These are phyloP conservation scores for Drusus annulatus DNA, from an alignment of 1,140 invertebrate genomes.

Conservation along the genomic window DNA sequence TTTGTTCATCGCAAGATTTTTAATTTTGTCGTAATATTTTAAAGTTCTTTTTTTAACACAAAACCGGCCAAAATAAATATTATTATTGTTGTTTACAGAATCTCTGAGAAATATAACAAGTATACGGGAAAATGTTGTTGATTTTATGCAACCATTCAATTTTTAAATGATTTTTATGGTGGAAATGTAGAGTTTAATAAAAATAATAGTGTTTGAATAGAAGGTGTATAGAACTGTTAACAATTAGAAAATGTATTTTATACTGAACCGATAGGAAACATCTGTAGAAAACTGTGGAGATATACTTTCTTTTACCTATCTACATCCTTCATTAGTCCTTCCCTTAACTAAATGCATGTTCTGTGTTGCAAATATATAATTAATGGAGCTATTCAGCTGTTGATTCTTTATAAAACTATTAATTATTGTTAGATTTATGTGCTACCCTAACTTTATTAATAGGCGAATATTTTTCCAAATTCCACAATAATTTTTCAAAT, in stretches of 20 bases:
- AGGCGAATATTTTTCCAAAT: constrained; percentile 35
- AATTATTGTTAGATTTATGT: constrained; percentile 12
- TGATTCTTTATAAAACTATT: constrained; percentile 21
- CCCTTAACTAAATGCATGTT: not conserved
- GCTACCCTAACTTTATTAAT: constrained; percentile 14
- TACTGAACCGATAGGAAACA: constrained; percentile 16
- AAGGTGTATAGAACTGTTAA: constrained; percentile 25
- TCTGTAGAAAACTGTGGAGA: not conserved
- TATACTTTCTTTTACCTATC: not conserved
- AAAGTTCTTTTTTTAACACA: too few relatives aligned
- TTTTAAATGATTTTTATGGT: not conserved
- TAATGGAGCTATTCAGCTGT: constrained; percentile 8
- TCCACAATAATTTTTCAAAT: constrained; percentile 1
- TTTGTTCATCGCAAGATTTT: too few relatives aligned
- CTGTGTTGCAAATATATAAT: not conserved
- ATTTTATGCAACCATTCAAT: not conserved
- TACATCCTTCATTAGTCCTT: not conserved
- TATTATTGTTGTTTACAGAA: too few relatives aligned
- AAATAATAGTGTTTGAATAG: constrained; percentile 25
- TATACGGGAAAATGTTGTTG: not conserved
- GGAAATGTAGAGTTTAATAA: constrained; percentile 6
- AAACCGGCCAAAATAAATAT: too few relatives aligned
- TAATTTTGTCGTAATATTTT: too few relatives aligned
- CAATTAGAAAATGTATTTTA: constrained; percentile 38
- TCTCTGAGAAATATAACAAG: not conserved